Evolutionary conservation across 2,888 invertebrate genomes (phyloP).

Genomic region (Arrhopalites spinosus): DNA sequence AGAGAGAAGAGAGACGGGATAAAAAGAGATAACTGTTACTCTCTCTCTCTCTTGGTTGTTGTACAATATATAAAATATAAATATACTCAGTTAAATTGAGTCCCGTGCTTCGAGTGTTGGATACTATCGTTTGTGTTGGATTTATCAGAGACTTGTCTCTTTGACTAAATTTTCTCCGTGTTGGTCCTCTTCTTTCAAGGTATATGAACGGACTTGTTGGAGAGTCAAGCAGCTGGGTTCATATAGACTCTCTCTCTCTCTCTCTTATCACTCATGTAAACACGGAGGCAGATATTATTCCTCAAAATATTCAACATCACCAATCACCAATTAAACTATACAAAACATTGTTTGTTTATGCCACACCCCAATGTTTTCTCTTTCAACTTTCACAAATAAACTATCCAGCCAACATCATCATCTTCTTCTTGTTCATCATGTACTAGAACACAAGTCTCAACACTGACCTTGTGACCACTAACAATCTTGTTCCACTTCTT

Average conservation of each 20-base stretch:
- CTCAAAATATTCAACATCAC: slow-evolving; percentile 21
- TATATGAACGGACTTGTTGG: too few species aligned
- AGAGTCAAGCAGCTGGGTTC: slow-evolving; percentile 65
- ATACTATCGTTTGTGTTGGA: too few species aligned
- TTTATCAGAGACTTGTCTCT: slow-evolving; percentile 59
- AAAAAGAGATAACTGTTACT: neutral
- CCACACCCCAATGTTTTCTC: slow-evolving; percentile 54
- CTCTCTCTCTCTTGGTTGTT: slow-evolving; percentile 19
- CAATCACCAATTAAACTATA: slow-evolving; percentile 14
- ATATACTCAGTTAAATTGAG: too few species aligned
- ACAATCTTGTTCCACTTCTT: slow-evolving; percentile 18
- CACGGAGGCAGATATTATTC: slow-evolving; percentile 15
- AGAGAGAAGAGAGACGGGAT: too few species aligned
- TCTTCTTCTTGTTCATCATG: neutral
- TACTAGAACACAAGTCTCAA: neutral
- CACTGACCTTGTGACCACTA: neutral
- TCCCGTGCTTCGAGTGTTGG: too few species aligned
- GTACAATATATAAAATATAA: too few species aligned
- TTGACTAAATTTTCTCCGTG: neutral
- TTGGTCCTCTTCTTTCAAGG: too few species aligned
- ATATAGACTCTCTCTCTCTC: slow-evolving; percentile 60
- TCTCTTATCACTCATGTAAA: slow-evolving; percentile 19
- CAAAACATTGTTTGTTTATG: slow-evolving; percentile 52
- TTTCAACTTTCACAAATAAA: slow-evolving; percentile 50
- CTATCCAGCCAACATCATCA: neutral